Percentiles rank a stretch among this genome's conserved stretches.
Evolutionary conservation across 2,888 invertebrate species (phyloP).

Genomic region (Dicyrtoma fusca): DNA sequence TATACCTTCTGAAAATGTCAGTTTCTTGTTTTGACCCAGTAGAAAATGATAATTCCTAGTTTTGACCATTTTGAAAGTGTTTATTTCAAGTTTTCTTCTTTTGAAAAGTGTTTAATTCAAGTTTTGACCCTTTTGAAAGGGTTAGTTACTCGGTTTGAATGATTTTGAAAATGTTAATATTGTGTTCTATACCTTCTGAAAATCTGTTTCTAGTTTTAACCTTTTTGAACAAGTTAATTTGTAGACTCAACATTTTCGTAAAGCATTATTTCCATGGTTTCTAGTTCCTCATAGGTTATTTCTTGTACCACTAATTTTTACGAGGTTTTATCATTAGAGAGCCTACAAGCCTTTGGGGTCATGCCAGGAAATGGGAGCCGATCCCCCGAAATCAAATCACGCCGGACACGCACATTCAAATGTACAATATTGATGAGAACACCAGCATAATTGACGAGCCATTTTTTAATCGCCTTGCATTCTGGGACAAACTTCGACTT

Average conservation of each 20-base stretch:
- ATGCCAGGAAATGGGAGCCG: constrained; percentile 36
- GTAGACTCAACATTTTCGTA: too few species aligned
- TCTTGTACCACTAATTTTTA: background rate
- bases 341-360: constrained; percentile 29
- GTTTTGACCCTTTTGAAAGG: too few species aligned
- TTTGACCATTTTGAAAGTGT: too few species aligned
- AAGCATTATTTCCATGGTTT: too few species aligned
- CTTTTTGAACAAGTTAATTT: too few species aligned
- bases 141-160: too few species aligned
- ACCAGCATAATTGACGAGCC: constrained; percentile 48
- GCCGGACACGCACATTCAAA: constrained; percentile 17
- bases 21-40: too few species aligned
- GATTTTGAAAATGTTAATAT: background rate
- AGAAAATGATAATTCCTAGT: too few species aligned
- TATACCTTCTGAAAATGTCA: too few species aligned
- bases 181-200: background rate
- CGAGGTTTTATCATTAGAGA: background rate
- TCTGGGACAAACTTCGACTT: constrained; percentile 45
- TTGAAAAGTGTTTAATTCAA: too few species aligned
- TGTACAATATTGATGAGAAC: constrained; percentile 39
- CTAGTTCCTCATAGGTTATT: background rate
- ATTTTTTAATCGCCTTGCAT: constrained; percentile 45
- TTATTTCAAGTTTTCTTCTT: too few species aligned
- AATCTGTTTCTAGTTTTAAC: too few species aligned
- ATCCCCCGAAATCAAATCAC: constrained; percentile 30